Conservation (phyloP, 1,140 invertebrate genomes). For the Steinernema feltiae region DNA sequence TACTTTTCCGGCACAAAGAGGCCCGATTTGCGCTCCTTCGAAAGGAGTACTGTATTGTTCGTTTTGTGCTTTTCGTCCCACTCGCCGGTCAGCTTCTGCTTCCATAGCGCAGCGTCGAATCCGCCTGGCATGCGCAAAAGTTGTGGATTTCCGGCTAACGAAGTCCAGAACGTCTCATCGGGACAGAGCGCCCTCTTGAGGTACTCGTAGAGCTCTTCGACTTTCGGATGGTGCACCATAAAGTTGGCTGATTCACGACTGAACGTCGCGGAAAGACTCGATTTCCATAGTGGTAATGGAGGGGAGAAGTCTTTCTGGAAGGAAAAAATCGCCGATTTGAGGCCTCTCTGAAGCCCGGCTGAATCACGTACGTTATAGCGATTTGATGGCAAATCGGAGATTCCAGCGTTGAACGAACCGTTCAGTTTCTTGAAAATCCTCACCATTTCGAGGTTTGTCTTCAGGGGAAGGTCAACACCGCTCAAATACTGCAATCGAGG, state of each 20-base stretch:
- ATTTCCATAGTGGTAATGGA: conserved; percentile 44
- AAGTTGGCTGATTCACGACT: conserved; percentile 35
- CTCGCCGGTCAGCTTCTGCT: not conserved
- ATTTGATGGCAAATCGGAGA: conserved; percentile 25
- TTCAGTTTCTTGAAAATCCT: conserved; percentile 46
- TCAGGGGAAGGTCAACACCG: conserved; percentile 45
- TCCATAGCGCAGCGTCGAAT: not conserved
- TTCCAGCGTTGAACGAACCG: conserved; percentile 40
- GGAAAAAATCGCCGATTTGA: not conserved
- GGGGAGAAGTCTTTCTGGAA: conserved; percentile 18
- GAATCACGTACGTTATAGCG: conserved; percentile 17
- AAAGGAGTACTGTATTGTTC: not conserved
- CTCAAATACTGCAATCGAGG: conserved; percentile 37
- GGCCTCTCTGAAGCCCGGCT: not conserved
- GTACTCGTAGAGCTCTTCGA: conserved; percentile 33
- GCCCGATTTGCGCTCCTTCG: not conserved
- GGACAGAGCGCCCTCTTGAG: not conserved
- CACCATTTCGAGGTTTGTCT: conserved; percentile 54
- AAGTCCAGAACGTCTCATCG: not conserved
- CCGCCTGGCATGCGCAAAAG: not conserved
- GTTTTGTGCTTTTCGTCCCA: not conserved
- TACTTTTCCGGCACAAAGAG: not conserved
- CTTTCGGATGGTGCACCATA: conserved; percentile 34
- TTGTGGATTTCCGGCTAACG: not conserved
- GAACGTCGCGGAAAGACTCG: conserved; percentile 44